These are phyloP conservation scores for Ramazzottius varieornatus DNA, from an alignment of 2,888 invertebrate species.

Conservation along the genomic window DNA sequence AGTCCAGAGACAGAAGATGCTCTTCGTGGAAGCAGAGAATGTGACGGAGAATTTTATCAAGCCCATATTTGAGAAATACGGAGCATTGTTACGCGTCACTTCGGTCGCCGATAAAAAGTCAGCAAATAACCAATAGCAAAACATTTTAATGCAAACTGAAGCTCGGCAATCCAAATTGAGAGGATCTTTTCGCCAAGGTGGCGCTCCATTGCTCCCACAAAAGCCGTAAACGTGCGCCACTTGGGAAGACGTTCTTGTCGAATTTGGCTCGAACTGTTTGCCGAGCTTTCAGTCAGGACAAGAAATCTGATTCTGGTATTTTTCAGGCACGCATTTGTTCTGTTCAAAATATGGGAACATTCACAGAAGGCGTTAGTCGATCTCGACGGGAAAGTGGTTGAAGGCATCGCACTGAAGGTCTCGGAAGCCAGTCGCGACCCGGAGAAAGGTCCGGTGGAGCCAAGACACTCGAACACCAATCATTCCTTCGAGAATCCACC, in stretches of 20 bases:
- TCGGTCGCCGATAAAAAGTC: neutral
- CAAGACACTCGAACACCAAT: too few relatives aligned
- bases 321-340: neutral
- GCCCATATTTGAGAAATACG: neutral
- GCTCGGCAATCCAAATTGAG: too few relatives aligned
- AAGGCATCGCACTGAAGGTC: neutral
- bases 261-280: neutral
- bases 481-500: too few relatives aligned
- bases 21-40: neutral
- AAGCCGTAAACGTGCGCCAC: too few relatives aligned
- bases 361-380: neutral
- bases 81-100: neutral
- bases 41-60: neutral
- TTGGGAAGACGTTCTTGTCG: too few relatives aligned
- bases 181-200: too few relatives aligned
- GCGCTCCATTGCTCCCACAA: too few relatives aligned
- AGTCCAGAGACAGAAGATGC: neutral
- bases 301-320: too few relatives aligned
- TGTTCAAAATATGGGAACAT: slow-evolving; percentile 3
- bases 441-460: too few relatives aligned
- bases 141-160: too few relatives aligned
- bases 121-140: neutral
- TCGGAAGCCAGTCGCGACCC: too few relatives aligned
- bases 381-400: neutral
- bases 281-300: neutral